Evolutionary conservation across 2,888 invertebrate genomes (phyloP), one percentile per base, ranked within the genome.

Genomic region (Biston stratarius): DNA sequence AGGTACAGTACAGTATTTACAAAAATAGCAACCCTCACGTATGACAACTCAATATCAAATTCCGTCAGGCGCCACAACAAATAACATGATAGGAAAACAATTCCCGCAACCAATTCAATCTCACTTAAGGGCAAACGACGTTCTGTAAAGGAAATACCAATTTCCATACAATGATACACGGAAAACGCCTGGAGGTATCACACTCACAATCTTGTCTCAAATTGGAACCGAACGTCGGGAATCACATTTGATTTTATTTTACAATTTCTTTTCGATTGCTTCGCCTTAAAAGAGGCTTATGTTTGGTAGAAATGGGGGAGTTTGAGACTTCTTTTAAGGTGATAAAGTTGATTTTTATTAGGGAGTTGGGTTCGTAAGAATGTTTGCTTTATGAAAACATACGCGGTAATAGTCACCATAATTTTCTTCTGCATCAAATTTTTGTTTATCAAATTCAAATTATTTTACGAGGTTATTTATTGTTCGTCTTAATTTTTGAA

Each of bases 221-320:
- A 91, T 90, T 90, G 91, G 83, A 83, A 88, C 82, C 83, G 81
- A 83, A 88, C 83, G 75, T 78, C 77, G 80, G 81, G 86, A 89
- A 88, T 92, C 86, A 88, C 85, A 84, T 90, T 90, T 90, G 91
- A 92, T 92, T 91, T 91, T 91, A 89, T 91, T 91, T 89, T 84
- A 89, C 89, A 89, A 91, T 91, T 91, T 86, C 86, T 88, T 91
- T 89, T 83, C 85, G 81, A 89, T 90, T 79, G 69, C 70, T 51
- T 70, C 57, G 60, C 61, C 69, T 76, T 69, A 65, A 72, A 52
- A 84, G 74, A 63, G 74, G 61, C 71, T 68, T 73, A 69, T 12
- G 9, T 9, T 9, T 5, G 7, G 0, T 57, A 14, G n/a, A 9
- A 15, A 0, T 38, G 6, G 11, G 11, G 38, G 38, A 62, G 5